Conservation (phyloP, 2,113 vertebrate genomes). For the Brachirus orientalis region DNA sequence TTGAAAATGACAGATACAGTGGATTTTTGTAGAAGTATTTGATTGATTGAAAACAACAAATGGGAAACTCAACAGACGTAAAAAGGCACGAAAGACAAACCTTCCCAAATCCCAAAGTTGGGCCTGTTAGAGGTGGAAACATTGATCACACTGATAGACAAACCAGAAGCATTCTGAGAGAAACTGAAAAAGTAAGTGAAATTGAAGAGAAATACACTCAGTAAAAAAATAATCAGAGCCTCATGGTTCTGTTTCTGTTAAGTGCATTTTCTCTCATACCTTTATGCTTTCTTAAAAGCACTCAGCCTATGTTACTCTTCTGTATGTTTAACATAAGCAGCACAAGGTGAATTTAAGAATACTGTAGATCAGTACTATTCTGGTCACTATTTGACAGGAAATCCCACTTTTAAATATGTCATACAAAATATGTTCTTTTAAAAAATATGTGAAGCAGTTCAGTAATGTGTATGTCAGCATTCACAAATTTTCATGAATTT, state of each 20-base stretch:
- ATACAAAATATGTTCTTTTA: slow-evolving; percentile 11
- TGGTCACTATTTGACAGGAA: too few species aligned
- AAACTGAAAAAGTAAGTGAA: slow-evolving; percentile 5
- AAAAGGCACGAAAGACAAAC: slow-evolving; percentile 31
- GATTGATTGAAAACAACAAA: slow-evolving; percentile 30
- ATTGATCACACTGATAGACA: slow-evolving; percentile 72
- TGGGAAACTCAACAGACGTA: slow-evolving; percentile 32
- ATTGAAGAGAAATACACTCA: neutral
- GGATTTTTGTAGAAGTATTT: slow-evolving; percentile 3
- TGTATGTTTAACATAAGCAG: neutral
- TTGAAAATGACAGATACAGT: slow-evolving; percentile 12
- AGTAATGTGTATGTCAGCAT: slow-evolving; percentile 65
- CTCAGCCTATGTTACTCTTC: neutral
- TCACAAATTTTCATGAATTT: slow-evolving; percentile 66
- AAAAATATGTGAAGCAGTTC: slow-evolving; percentile 68
- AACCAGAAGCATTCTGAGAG: slow-evolving; percentile 62
- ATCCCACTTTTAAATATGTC: slow-evolving; percentile 10
- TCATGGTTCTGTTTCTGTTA: slow-evolving; percentile 9
- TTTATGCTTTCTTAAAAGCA: slow-evolving; percentile 3
- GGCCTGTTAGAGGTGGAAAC: slow-evolving; percentile 34
- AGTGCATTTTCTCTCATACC: slow-evolving; percentile 6
- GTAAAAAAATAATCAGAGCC: slow-evolving; percentile 1
- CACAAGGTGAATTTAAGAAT: neutral
- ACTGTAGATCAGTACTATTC: neutral
- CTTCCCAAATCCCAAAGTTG: slow-evolving; percentile 26